A percentile compares a stretch with the other conserved stretches of the same genome.
phyloP scores from a whole-genome alignment of 2,888 invertebrate genomes.

The Onchidella celtica region DNA sequence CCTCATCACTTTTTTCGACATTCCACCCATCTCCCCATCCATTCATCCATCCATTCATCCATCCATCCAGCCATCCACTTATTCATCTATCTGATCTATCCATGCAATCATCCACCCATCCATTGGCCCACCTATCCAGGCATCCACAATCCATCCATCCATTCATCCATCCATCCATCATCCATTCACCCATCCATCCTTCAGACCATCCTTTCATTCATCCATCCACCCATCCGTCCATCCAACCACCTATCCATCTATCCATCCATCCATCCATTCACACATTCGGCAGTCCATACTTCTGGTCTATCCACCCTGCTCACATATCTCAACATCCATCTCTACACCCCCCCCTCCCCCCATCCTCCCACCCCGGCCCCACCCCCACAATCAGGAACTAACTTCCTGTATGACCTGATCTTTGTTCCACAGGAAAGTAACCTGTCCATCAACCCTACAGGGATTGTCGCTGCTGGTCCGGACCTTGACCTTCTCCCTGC shows the following conservation, averaged over 20 bases:
- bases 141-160: too few relatives aligned
- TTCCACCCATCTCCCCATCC: too few relatives aligned
- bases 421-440: slow-evolving; percentile 62
- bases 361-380: too few relatives aligned
- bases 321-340: too few relatives aligned
- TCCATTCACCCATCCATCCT: too few relatives aligned
- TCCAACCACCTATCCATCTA: background rate
- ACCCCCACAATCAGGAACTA: too few relatives aligned
- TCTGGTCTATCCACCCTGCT: background rate
- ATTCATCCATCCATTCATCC: background rate
- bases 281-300: background rate
- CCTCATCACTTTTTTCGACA: too few relatives aligned
- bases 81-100: background rate
- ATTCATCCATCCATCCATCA: too few relatives aligned
- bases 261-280: background rate
- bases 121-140: too few relatives aligned
- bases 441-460: slow-evolving; percentile 64
- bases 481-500: slow-evolving; percentile 66
- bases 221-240: background rate
- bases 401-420: too few relatives aligned
- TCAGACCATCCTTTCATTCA: too few relatives aligned
- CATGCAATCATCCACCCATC: background rate
- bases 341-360: too few relatives aligned
- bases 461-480: slow-evolving; percentile 72
- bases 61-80: background rate